These are phyloP conservation scores for Machimus rusticus DNA, from an alignment of 2,888 invertebrate species.

Conservation along the genomic window DNA sequence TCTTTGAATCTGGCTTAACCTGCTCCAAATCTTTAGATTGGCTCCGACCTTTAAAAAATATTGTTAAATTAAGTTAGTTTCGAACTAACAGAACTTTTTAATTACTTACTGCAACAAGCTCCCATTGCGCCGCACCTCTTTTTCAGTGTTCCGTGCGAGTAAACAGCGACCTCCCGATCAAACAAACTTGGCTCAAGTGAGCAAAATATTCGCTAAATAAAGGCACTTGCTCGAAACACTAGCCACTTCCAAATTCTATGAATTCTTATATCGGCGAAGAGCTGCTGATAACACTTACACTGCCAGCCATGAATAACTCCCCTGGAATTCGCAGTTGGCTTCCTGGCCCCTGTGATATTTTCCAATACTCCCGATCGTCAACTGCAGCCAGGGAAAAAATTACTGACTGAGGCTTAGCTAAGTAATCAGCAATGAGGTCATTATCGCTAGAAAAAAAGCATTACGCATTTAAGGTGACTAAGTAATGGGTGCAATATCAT, in stretches of 20 bases:
- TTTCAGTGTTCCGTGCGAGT: not conserved
- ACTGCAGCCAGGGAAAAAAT: not conserved
- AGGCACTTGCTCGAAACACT: not conserved
- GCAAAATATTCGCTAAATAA: not conserved
- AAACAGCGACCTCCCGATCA: not conserved
- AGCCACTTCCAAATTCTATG: not conserved
- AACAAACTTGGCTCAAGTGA: not conserved
- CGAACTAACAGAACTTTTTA: not conserved
- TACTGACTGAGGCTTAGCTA: not conserved
- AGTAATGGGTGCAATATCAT: not conserved
- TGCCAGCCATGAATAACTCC: not conserved
- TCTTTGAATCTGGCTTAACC: not conserved
- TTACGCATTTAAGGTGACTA: not conserved
- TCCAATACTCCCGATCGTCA: not conserved
- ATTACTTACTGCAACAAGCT: constrained; percentile 16
- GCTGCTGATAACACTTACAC: not conserved
- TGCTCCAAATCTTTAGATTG: constrained; percentile 24
- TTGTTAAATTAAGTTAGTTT: not conserved
- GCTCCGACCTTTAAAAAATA: not conserved
- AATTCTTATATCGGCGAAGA: not conserved
- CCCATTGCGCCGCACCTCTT: not conserved
- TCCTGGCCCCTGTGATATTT: not conserved
- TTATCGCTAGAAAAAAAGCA: not conserved
- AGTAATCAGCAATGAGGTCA: not conserved
- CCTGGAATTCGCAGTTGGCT: not conserved